Conservation (phyloP, 1,140 invertebrate species). For the Coenobita brevimanus region DNA sequence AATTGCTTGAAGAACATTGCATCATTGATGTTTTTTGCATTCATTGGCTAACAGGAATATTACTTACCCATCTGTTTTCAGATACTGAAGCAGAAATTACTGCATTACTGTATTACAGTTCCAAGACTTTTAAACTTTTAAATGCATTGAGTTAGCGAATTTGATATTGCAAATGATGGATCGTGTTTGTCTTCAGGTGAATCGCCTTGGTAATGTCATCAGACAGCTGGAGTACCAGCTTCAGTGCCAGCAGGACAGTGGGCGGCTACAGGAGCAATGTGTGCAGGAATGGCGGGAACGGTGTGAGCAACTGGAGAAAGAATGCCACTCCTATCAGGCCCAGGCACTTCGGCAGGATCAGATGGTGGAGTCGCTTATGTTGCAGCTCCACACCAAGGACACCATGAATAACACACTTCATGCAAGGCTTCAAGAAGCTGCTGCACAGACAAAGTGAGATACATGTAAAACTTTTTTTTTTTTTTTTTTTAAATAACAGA, state of each 20-base stretch:
- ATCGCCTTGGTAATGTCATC: conserved; percentile 15
- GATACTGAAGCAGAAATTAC: too few species aligned
- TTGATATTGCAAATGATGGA: background rate
- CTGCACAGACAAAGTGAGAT: conserved; percentile 55
- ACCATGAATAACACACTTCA: conserved; percentile 30
- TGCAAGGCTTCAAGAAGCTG: conserved; percentile 31
- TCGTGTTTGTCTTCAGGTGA: conserved; percentile 11
- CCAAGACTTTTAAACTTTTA: too few species aligned
- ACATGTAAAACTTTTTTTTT: too few species aligned
- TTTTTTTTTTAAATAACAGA: too few species aligned
- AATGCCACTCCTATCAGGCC: conserved; percentile 13
- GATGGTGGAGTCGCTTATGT: conserved; percentile 45
- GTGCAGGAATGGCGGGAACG: conserved; percentile 32
- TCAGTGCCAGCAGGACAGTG: conserved; percentile 38
- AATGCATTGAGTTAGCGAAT: too few species aligned
- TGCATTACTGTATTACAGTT: too few species aligned
- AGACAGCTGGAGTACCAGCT: conserved; percentile 41
- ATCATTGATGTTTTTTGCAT: too few species aligned
- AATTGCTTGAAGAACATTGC: too few species aligned
- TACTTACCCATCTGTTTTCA: too few species aligned
- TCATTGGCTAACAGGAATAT: too few species aligned
- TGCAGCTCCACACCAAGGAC: conserved; percentile 47
- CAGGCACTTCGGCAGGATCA: conserved; percentile 46
- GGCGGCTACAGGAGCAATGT: conserved; percentile 17
- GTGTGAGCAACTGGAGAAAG: conserved; percentile 37